Base-by-base conservation (phyloP, 2,888 invertebrate species). In the Tiphia femorata region DNA sequence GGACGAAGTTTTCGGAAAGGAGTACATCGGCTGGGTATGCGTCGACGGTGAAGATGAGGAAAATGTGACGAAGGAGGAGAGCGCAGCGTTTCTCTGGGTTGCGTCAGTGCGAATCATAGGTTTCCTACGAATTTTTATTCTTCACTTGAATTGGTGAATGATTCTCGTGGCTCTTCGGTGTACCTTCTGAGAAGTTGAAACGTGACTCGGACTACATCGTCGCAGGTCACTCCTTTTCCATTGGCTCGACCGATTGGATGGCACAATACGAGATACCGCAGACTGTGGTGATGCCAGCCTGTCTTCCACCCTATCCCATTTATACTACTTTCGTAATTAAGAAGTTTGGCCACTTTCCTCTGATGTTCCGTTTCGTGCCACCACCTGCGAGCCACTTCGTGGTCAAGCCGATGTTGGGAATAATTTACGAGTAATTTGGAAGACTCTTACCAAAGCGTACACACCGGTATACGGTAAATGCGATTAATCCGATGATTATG, bases 361-460 rank as follows among this genome's bases (percentile, higher is more conserved):
- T 85, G 12, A 79, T 83, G 65, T 86, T 82, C 63, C 78, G 77
- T 62, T 83, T 86, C 53, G 44, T 84, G 30, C 76, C 85, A 3
- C 86, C 86, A 1, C 62, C 70, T 16, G 72, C 72, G 27, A 81
- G 83, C 16, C 77, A 81, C 43, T 84, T 84, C 52, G 59, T 69
- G 6, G 73, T 86, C 23, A 85, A 85, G 60, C 86, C 86, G 1
- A 81, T 82, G 80, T 66, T 82, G 47, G 85, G 86, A 25, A 60
- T 84, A 27, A 80, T 86, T 49, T 47, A 74, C 50, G 59, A 62
- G 78, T 78, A 72, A 41, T 21, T 8, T 41, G 6, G 4, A n/a
- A n/a, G n/a, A n/a, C n/a, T n/a, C n/a, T n/a, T n/a, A n/a, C 2
- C 17, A 12, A 25, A 42, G 14, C 8, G 12, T 10, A 6, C 42